These are phyloP conservation scores for Eulemur coronatus DNA, from an alignment of 2,797 vertebrate species.

Conservation along the genomic window DNA sequence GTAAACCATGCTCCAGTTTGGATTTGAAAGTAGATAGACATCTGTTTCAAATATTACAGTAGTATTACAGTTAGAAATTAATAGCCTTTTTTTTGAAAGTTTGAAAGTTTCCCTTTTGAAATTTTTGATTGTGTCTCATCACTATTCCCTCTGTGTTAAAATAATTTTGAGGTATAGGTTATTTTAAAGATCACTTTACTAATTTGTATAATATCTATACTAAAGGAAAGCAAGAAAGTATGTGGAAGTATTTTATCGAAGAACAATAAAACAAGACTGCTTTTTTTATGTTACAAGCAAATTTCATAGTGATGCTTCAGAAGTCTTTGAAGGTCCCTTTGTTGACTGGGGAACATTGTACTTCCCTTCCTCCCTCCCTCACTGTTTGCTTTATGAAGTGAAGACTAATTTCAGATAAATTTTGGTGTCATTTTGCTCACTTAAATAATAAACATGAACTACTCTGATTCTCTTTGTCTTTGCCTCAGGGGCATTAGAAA, in stretches of 20 bases:
- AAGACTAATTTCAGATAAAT: not conserved
- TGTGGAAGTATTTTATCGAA: not conserved
- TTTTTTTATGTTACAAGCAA: not conserved
- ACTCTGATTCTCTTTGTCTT: not conserved
- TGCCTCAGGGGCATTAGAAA: not conserved
- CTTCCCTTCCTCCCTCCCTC: not conserved
- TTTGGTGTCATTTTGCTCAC: not conserved
- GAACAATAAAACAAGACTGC: not conserved
- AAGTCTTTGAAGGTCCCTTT: not conserved
- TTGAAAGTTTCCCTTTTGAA: conserved; percentile 35
- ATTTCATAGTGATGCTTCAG: not conserved
- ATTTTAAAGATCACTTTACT: conserved; percentile 15
- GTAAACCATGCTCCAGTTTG: conserved; percentile 65
- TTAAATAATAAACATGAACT: not conserved
- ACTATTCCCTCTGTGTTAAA: not conserved
- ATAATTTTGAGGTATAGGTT: conserved; percentile 13
- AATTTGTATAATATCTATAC: not conserved
- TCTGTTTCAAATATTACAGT: conserved; percentile 77
- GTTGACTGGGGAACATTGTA: not conserved
- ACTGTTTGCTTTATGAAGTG: not conserved
- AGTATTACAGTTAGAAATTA: conserved; percentile 60
- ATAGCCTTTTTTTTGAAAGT: not conserved
- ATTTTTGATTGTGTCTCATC: conserved; percentile 24
- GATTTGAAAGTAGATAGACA: conserved; percentile 64
- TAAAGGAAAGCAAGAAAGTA: not conserved